Conservation (phyloP, 2,888 invertebrate species). For the Julus scanicus region DNA sequence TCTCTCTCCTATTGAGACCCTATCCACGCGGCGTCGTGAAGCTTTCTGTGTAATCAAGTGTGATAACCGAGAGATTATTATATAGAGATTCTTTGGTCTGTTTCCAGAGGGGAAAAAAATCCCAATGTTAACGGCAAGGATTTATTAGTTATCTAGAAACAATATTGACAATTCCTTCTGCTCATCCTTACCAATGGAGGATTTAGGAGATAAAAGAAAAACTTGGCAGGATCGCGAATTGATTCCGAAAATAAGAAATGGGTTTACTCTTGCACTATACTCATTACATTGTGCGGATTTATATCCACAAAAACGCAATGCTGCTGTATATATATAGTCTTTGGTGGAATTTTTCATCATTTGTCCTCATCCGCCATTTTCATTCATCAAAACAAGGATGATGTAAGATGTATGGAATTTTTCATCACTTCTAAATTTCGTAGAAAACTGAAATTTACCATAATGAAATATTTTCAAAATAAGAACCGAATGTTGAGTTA, state of each 20-base stretch:
- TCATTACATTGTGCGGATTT: constrained; percentile 3
- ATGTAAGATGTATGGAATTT: too few species aligned
- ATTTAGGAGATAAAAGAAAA: constrained; percentile 20
- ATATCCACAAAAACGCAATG: neutral
- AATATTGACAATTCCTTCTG: constrained; percentile 33
- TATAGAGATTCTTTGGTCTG: constrained; percentile 5
- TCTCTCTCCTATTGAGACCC: neutral
- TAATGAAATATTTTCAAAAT: too few species aligned
- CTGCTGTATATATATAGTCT: neutral
- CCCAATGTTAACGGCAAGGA: constrained; percentile 10
- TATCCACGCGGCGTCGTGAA: neutral
- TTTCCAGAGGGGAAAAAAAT: neutral
- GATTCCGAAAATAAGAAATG: neutral
- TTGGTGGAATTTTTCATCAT: neutral
- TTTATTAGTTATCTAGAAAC: constrained; percentile 33
- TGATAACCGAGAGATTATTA: constrained; percentile 33
- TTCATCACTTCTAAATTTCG: too few species aligned
- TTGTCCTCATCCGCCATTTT: neutral
- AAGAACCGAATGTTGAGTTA: too few species aligned
- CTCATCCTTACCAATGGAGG: constrained; percentile 26
- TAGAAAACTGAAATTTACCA: too few species aligned
- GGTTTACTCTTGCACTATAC: neutral
- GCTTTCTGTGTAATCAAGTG: constrained; percentile 33
- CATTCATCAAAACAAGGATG: neutral
- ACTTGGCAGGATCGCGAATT: constrained; percentile 24